A percentile compares a stretch with the other conserved stretches of the same genome.
Conservation (phyloP, 2,113 vertebrate species). For the Xenopus laevis region DNA sequence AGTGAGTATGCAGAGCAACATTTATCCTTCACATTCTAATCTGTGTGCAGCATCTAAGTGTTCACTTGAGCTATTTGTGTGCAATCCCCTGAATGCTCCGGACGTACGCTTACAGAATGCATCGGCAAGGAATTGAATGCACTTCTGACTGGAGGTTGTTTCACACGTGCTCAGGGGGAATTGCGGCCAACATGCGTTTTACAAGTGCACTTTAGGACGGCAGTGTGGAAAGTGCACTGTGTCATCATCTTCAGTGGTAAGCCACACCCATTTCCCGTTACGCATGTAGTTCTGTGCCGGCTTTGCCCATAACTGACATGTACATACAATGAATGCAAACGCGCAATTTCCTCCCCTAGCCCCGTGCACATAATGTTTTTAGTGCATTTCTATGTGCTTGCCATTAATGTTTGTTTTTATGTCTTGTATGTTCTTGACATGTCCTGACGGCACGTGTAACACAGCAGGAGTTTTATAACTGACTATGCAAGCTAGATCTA, state of each 20-base stretch:
- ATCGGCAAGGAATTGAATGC: too few relatives aligned
- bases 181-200: too few relatives aligned
- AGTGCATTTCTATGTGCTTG: conserved; percentile 35
- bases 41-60: background rate
- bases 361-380: background rate
- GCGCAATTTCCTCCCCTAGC: background rate
- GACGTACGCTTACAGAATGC: too few relatives aligned
- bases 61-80: background rate
- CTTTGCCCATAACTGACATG: too few relatives aligned
- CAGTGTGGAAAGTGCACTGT: background rate
- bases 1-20: background rate
- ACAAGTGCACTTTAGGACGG: too few relatives aligned
- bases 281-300: too few relatives aligned
- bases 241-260: too few relatives aligned
- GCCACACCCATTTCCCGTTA: too few relatives aligned
- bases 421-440: conserved; percentile 4
- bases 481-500: conserved; percentile 7
- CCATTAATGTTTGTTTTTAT: conserved; percentile 23
- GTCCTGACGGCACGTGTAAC: conserved; percentile 7
- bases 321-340: too few relatives aligned
- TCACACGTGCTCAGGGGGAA: too few relatives aligned
- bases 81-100: too few relatives aligned
- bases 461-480: background rate
- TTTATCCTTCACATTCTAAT: background rate
- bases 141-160: too few relatives aligned